A percentile compares a stretch with the other conserved stretches of the same genome.
Evolutionary conservation across 2,113 vertebrate genomes (phyloP).

Genomic region (Speoplatyrhinus poulsoni): DNA sequence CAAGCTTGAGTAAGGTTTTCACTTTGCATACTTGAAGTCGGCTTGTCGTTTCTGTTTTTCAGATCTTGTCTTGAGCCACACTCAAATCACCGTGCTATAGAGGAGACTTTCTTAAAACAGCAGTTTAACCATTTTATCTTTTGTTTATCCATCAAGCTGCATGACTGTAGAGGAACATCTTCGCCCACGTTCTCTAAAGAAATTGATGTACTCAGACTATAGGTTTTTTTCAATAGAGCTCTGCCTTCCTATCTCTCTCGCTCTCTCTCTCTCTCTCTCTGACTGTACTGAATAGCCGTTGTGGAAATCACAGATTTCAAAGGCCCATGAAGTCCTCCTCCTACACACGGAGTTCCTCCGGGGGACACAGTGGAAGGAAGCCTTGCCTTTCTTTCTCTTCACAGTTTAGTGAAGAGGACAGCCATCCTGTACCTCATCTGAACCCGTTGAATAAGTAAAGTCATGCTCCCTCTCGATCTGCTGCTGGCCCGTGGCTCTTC

Average conservation of each 20-base stretch:
- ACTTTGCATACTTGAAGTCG: too few relatives aligned
- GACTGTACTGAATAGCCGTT: conserved; percentile 44
- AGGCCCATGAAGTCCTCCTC: conserved; percentile 46
- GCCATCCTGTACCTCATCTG: conserved; percentile 6
- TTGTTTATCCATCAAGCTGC: conserved; percentile 2
- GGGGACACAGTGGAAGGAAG: conserved; percentile 34
- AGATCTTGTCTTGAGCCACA: not conserved
- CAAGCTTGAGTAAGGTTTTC: too few relatives aligned
- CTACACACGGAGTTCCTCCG: conserved; percentile 33
- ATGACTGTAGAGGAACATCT: conserved; percentile 32
- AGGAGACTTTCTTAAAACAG: not conserved
- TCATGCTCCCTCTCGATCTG: not conserved
- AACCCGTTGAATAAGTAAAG: not conserved
- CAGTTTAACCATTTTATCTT: conserved; percentile 10
- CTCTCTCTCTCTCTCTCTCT: conserved; percentile 14
- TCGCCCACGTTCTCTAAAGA: conserved; percentile 37
- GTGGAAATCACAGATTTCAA: conserved; percentile 42
- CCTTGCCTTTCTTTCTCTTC: conserved; percentile 8
- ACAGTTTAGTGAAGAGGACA: conserved; percentile 12
- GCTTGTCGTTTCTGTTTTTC: too few relatives aligned
- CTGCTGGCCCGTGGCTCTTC: not conserved
- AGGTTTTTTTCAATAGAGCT: conserved; percentile 38
- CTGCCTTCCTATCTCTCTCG: conserved; percentile 9
- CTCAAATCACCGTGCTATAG: not conserved
- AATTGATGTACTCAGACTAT: conserved; percentile 43